Percentiles rank a stretch among this genome's conserved stretches.
Evolutionary conservation across 2,797 vertebrate species (phyloP).

Genomic region (Phaenicophaeus curvirostris): DNA sequence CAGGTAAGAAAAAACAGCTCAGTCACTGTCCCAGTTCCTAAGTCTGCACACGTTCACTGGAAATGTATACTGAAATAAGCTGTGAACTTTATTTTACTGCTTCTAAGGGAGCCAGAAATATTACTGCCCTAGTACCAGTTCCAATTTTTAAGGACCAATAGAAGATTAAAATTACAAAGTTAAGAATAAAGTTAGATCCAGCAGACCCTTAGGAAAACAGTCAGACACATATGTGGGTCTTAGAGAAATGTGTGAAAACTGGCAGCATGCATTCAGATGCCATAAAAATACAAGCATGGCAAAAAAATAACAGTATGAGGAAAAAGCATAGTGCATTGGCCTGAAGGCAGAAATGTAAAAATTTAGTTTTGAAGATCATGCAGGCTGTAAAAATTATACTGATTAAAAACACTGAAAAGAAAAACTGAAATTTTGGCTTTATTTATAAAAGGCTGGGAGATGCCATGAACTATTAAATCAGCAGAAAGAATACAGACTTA

Average conservation of each 20-base stretch:
- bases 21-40: neutral
- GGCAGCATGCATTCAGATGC: neutral
- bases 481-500: neutral
- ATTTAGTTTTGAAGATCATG: neutral
- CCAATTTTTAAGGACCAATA: neutral
- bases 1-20: neutral
- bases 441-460: neutral
- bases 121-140: neutral
- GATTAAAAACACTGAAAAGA: neutral
- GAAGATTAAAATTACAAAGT: neutral
- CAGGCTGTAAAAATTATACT: neutral
- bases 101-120: neutral
- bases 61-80: neutral
- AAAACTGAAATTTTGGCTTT: neutral
- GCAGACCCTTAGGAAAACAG: neutral
- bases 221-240: fast-evolving
- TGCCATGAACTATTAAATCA: neutral
- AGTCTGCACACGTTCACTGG: neutral
- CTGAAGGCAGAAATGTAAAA: neutral
- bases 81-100: neutral
- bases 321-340: neutral
- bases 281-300: fast-evolving
- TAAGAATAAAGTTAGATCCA: neutral
- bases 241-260: neutral
- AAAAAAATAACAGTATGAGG: neutral